Base-by-base conservation (phyloP, 53 echinoderm and acorn worm genomes). In the Antedon mediterranea region DNA sequence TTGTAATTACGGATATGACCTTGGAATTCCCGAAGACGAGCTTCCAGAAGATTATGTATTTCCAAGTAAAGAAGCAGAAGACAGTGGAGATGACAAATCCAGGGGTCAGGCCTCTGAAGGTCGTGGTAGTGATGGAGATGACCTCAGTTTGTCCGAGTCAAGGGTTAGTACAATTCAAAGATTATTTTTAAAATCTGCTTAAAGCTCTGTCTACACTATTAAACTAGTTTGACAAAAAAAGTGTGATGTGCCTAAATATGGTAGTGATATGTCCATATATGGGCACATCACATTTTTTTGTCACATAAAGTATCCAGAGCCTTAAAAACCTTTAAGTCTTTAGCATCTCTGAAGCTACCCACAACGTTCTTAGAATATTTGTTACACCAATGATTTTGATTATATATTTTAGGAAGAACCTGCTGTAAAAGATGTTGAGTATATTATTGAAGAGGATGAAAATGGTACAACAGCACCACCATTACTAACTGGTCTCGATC, bases 31-130 rank as follows among this genome's bases (percentile, higher is more conserved):
- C 32, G 83, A 86, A 32, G 85, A 85, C 43, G 94, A 94, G 72
- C 76, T 94, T 29, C 94, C 94, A 0, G 87, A 89, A 18, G 94
- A 94, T 73, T 94, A 91, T 83, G 85, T 90, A 30, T 43, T 70
- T 30, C 90, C 87, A 28, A 23, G 57, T 15, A 75, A 74, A 43
- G 75, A 30, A 14, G 79, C 71, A 0, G 85, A 90, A 31, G 77
- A 76, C 0, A 82, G 84, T 28, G 73, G 78, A 79, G 79, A 76
- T 28, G 80, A 83, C 13, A 90, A 90, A 31, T 72, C 72, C 5
- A 57, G 57, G 23, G 20, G 57, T 57, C 57, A 23, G 57, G 57
- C 23, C 2, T 57, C 57, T 18, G 57, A 57, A 57, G 57, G 57
- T 23, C 7, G 23, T 3, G 57, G 57, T 57, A 57, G 57, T 23